A percentile compares a stretch with the other conserved stretches of the same genome.
Evolutionary conservation across 2,113 vertebrate species (phyloP).

Genomic region (Saguinus midas): DNA sequence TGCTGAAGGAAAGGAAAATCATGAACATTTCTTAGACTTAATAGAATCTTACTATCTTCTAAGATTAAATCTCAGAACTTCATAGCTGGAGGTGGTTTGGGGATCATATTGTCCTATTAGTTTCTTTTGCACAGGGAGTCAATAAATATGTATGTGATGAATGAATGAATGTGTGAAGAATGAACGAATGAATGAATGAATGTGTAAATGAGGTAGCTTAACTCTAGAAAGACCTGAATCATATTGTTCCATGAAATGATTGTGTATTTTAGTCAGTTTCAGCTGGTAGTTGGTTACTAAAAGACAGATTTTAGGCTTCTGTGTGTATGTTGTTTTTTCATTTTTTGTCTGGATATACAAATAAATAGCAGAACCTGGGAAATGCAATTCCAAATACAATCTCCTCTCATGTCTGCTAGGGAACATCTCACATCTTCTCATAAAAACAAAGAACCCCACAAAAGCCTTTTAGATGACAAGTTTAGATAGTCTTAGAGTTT

Average conservation of each 20-base stretch:
- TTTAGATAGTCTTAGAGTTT: neutral
- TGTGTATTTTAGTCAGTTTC: neutral
- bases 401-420: neutral
- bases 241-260: neutral
- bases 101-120: neutral
- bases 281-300: neutral
- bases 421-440: neutral
- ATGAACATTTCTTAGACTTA: slow-evolving; percentile 29
- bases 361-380: neutral
- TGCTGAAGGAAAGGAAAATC: neutral
- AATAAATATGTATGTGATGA: neutral
- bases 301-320: neutral
- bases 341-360: neutral
- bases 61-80: slow-evolving; percentile 50
- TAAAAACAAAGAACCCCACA: slow-evolving; percentile 21
- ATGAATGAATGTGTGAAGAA: neutral
- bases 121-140: neutral
- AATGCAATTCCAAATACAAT: slow-evolving; percentile 33
- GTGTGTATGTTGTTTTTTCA: neutral
- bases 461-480: neutral
- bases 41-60: slow-evolving; percentile 14
- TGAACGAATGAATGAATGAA: neutral
- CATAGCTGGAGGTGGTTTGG: neutral
- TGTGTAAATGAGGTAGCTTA: neutral
- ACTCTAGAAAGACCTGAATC: neutral